phyloP scores from a whole-genome alignment of 2,113 vertebrate species.

The Chamaea fasciata region DNA sequence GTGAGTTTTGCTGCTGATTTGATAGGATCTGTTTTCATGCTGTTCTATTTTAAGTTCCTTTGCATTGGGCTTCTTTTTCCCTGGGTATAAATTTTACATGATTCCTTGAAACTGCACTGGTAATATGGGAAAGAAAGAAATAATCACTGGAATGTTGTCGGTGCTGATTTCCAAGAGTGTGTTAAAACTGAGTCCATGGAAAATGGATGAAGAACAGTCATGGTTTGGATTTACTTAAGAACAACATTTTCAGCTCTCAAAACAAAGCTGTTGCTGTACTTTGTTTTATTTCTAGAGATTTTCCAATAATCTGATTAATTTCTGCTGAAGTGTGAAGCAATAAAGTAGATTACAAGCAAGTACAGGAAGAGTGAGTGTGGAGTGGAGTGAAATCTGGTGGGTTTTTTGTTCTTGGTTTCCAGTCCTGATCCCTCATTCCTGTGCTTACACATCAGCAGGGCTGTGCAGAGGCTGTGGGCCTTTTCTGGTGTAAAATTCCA shows the following conservation, averaged over 20 bases:
- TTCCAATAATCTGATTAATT: background rate
- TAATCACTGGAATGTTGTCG: background rate
- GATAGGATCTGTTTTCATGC: background rate
- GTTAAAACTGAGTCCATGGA: background rate
- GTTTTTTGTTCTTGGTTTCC: background rate
- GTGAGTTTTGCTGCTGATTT: background rate
- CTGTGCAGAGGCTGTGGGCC: background rate
- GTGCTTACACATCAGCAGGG: background rate
- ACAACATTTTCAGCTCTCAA: background rate
- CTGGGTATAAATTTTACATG: background rate
- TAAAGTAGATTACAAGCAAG: background rate
- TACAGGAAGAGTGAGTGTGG: background rate
- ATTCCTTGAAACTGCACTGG: background rate
- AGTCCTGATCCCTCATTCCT: background rate
- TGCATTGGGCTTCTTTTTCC: background rate
- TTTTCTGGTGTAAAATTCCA: background rate
- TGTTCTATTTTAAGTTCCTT: background rate
- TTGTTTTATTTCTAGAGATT: background rate
- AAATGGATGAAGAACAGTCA: background rate
- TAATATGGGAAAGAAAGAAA: background rate
- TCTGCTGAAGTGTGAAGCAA: background rate
- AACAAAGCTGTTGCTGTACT: background rate
- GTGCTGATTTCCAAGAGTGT: background rate
- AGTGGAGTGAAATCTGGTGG: background rate
- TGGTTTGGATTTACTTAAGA: background rate